Conservation (phyloP, 1,140 invertebrate genomes). For the Bombus soroeensis region DNA sequence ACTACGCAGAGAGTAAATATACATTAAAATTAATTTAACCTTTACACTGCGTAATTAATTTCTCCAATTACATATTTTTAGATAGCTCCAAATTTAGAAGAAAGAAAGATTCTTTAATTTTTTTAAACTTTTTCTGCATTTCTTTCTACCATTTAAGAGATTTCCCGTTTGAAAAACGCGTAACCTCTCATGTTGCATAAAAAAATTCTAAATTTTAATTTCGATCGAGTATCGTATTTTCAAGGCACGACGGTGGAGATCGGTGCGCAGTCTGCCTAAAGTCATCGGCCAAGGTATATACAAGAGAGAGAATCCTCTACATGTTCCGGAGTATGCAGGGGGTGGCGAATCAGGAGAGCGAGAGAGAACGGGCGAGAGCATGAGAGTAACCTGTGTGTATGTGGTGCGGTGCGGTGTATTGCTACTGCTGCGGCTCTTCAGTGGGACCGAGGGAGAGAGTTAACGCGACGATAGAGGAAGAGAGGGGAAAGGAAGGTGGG, state of each 20-base stretch:
- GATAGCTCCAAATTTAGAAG: too few species aligned
- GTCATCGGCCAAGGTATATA: conserved; percentile 36
- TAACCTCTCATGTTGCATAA: background rate
- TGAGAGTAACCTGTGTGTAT: conserved; percentile 19
- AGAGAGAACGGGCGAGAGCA: background rate
- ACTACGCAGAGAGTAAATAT: too few species aligned
- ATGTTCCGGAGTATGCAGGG: conserved; percentile 49
- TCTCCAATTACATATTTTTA: too few species aligned
- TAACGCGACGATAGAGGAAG: background rate
- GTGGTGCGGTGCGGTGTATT: background rate
- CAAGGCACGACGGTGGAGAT: background rate
- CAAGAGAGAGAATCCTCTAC: conserved; percentile 29
- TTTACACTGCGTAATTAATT: too few species aligned
- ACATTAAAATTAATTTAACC: background rate
- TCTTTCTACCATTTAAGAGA: too few species aligned
- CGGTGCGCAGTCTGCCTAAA: conserved; percentile 13
- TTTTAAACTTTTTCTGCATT: too few species aligned
- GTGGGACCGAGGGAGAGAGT: conserved; percentile 9
- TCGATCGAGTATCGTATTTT: conserved; percentile 7
- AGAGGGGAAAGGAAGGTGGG: conserved; percentile 13
- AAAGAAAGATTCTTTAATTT: too few species aligned
- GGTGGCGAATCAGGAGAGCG: conserved; percentile 26
- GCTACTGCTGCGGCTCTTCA: background rate
- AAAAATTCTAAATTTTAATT: background rate
- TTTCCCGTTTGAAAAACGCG: background rate